Percentiles rank a stretch among this genome's conserved stretches.
Evolutionary conservation across 2,797 vertebrate species (phyloP).

Genomic region (Pempheris klunzingeri): DNA sequence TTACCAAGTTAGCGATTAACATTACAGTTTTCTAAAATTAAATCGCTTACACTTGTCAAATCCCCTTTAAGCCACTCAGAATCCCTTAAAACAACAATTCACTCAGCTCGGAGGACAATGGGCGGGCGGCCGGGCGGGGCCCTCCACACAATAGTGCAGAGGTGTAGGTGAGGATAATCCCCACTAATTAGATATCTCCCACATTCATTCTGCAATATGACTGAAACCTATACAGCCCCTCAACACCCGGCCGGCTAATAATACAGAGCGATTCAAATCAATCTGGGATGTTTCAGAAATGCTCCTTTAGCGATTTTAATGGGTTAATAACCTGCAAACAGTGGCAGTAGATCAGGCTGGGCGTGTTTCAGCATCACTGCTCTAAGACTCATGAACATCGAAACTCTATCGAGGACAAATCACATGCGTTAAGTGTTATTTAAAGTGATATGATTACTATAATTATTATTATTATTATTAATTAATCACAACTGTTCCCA

Average conservation of each 20-base stretch:
- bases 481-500: neutral
- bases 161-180: constrained; percentile 85
- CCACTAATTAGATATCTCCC: constrained; percentile 82
- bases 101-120: constrained; percentile 74
- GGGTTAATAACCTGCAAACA: constrained; percentile 65
- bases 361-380: constrained; percentile 29
- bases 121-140: constrained; percentile 43
- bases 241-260: constrained; percentile 68
- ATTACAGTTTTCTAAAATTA: constrained; percentile 52
- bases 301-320: constrained; percentile 50
- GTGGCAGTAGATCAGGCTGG: constrained; percentile 25
- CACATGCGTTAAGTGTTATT: constrained; percentile 10
- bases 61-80: constrained; percentile 80
- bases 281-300: constrained; percentile 43
- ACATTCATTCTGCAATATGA: constrained; percentile 67
- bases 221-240: constrained; percentile 78
- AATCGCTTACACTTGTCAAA: constrained; percentile 65
- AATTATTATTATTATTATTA: neutral
- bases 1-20: constrained; percentile 54
- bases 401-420: constrained; percentile 57
- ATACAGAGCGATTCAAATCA: constrained; percentile 64
- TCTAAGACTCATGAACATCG: constrained; percentile 23
- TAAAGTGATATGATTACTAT: neutral
- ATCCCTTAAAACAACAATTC: constrained; percentile 73
- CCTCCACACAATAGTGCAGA: constrained; percentile 58